phyloP scores from a whole-genome alignment of 2,888 invertebrate species.

The Bellardia bayeri region DNA sequence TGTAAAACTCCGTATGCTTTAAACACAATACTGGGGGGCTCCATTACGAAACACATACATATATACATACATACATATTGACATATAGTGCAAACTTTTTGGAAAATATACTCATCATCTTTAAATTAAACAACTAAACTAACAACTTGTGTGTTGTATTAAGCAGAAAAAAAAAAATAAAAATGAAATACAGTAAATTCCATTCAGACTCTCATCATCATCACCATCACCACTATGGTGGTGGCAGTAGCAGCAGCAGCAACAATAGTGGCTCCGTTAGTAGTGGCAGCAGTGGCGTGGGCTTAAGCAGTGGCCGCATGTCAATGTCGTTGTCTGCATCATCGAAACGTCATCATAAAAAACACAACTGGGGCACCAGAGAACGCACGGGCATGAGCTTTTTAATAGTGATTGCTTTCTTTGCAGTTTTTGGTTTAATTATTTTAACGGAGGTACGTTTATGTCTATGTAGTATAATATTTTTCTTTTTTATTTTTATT shows the following conservation, averaged over 20 bases:
- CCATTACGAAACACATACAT: conserved; percentile 31
- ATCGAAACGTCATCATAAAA: conserved; percentile 82
- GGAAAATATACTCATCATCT: conserved; percentile 17
- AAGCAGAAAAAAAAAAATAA: background rate
- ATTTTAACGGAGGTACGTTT: conserved; percentile 91
- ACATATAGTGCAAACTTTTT: background rate
- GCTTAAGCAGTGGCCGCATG: conserved; percentile 51
- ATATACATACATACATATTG: background rate
- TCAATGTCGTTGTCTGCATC: conserved; percentile 70
- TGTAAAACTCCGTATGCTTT: conserved; percentile 17
- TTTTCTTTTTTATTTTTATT: background rate
- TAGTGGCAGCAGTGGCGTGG: conserved; percentile 40
- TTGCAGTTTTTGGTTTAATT: conserved; percentile 94
- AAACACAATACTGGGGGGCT: conserved; percentile 58
- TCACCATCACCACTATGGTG: conserved; percentile 75
- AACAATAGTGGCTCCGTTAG: conserved; percentile 61
- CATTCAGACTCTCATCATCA: conserved; percentile 76
- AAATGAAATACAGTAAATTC: conserved; percentile 70
- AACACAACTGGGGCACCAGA: conserved; percentile 84
- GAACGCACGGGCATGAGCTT: conserved; percentile 95
- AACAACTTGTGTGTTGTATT: background rate
- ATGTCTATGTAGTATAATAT: background rate
- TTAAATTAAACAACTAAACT: conserved; percentile 40
- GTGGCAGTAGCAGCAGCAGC: conserved; percentile 65
- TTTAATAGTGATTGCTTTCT: conserved; percentile 95